Base-by-base conservation (phyloP, 2,888 invertebrate species). In the Mimachlamys varia region DNA sequence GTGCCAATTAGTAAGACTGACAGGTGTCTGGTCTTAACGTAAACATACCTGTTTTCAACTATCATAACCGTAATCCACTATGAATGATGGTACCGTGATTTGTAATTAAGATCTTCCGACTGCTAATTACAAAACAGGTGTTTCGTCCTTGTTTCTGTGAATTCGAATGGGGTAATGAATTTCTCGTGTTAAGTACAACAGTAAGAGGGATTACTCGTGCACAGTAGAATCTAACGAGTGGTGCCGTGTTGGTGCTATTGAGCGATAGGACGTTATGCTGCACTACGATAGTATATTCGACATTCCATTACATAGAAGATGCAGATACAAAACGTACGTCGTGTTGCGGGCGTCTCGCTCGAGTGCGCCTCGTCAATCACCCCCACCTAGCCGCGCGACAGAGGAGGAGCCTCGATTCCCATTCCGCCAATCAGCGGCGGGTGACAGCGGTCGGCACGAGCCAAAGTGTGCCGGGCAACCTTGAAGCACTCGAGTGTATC, bases 401-500 rank as follows among this genome's bases (percentile, higher is more conserved):
- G 76, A 76, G 76, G 76, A 27, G 76, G 76, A 22, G 76, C 76
- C 76, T 33, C 27, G 33, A 33, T 33, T 76, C 76, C 17, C 44
- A 53, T 19, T 49, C 50, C 49, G 50, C 88, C 88, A 89, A 89
- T 76, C 87, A 88, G 50, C 58, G 49, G 76, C 88, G 88, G 62
- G 50, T 58, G 88, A 76, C 53, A 49, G 88, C 76, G 90, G 53
- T 49, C 55, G 91, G 89, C 91, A 91, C 91, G 90, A 90, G 91
- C 88, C 88, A 89, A 62, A 90, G 89, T 90, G 91, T 90, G 91
- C 90, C 91, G 55, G 89, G 88, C 76, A 91, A 49, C 88, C 88
- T 89, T 91, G 88, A 88, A 89, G 89, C 88, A 89, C 50, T 50
- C 89, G 37, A 76, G 76, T 76, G 76, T 76, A 76, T 76, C 76